These are phyloP conservation scores for Amphiprion percula DNA, from an alignment of 2,113 vertebrate genomes.

Conservation along the genomic window DNA sequence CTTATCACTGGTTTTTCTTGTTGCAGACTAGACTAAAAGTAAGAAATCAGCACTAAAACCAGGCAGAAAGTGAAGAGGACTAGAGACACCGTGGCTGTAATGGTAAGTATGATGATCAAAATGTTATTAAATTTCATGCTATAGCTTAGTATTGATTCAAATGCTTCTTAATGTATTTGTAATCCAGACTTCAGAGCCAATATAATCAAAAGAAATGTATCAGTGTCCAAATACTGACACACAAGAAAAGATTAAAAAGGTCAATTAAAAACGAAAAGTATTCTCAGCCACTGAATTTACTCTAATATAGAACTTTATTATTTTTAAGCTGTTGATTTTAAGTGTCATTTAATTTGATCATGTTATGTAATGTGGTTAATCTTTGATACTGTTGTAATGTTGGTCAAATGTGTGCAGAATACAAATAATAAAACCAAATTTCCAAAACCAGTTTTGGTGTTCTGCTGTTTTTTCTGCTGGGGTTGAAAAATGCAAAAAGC, in stretches of 20 bases:
- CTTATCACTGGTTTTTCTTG: fast-evolving
- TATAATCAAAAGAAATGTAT: fast-evolving
- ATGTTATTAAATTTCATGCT: not conserved
- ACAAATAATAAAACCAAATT: slow-evolving; percentile 19
- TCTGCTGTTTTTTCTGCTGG: not conserved
- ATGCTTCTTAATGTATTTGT: not conserved
- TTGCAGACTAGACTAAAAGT: not conserved
- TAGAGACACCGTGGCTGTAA: not conserved
- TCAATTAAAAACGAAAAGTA: not conserved
- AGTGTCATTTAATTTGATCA: not conserved
- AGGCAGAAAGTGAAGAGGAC: not conserved
- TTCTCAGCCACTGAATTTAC: not conserved
- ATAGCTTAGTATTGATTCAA: not conserved
- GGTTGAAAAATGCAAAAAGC: not conserved
- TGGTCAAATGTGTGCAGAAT: not conserved
- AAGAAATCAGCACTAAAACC: not conserved
- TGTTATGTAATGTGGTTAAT: not conserved
- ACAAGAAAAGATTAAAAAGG: not conserved
- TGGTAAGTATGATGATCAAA: not conserved
- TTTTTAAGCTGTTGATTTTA: not conserved
- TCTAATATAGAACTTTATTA: not conserved
- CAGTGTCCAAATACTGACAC: not conserved
- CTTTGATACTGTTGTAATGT: not conserved
- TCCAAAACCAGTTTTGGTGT: not conserved
- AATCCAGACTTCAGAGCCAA: not conserved